Conservation (phyloP, 2,888 invertebrate genomes). For the Schrankia costaestrigalis region DNA sequence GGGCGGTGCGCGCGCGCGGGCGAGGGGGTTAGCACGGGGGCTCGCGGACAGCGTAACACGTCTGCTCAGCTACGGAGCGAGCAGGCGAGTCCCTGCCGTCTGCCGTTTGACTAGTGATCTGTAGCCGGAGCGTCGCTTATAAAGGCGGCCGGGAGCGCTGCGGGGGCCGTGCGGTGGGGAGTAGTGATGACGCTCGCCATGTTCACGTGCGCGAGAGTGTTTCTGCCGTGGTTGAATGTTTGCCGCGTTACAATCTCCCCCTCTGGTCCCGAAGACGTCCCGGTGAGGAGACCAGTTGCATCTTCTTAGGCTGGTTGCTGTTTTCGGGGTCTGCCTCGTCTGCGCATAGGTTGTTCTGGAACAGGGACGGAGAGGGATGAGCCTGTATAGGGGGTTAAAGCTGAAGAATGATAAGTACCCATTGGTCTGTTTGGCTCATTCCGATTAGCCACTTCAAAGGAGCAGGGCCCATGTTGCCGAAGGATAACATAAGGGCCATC, state of each 20-base stretch:
- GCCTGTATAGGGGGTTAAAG: neutral
- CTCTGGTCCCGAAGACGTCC: conserved; percentile 15
- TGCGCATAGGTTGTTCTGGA: neutral
- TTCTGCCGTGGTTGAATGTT: neutral
- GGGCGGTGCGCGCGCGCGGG: too few species aligned
- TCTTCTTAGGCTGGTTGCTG: neutral
- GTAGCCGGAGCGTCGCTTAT: too few species aligned
- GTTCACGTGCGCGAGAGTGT: too few species aligned
- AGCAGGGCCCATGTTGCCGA: conserved; percentile 3
- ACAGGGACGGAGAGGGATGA: neutral
- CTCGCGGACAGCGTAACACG: too few species aligned
- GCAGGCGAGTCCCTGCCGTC: too few species aligned
- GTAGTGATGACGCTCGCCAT: too few species aligned
- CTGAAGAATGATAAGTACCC: conserved; percentile 6
- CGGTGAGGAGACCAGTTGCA: conserved; percentile 12
- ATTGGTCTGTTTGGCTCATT: neutral
- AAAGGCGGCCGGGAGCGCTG: too few species aligned
- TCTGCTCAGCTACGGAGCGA: too few species aligned
- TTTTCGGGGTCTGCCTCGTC: neutral
- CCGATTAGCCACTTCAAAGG: conserved; percentile 1
- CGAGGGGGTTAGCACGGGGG: too few species aligned
- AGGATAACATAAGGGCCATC: conserved; percentile 10
- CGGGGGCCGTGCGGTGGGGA: too few species aligned
- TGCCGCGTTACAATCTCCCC: conserved; percentile 9
- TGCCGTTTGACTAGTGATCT: too few species aligned